Evolutionary conservation across 2,888 invertebrate species (phyloP).

Genomic region (Drosophila ustulata): DNA sequence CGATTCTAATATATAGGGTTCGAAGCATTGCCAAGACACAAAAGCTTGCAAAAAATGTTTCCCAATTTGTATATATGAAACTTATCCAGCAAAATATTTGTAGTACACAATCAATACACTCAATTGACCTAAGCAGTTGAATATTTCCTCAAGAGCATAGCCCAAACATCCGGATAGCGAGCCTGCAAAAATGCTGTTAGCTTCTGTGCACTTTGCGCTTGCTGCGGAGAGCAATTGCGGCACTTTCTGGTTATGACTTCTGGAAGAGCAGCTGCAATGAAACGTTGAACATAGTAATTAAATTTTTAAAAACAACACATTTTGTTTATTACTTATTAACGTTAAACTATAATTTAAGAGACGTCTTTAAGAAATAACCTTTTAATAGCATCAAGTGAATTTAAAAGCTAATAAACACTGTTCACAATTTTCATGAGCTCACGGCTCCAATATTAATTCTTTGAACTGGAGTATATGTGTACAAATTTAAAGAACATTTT

Average conservation of each 20-base stretch:
- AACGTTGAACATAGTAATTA: background rate
- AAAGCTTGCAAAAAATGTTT: slow-evolving; percentile 15
- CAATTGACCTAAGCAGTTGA: slow-evolving; percentile 61
- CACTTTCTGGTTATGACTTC: slow-evolving; percentile 87
- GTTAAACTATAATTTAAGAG: too few relatives aligned
- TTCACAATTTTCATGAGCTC: too few relatives aligned
- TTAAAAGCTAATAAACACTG: too few relatives aligned
- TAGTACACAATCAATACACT: slow-evolving; percentile 5
- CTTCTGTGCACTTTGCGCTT: slow-evolving; percentile 86
- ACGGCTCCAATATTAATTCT: too few relatives aligned
- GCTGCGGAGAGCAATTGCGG: slow-evolving; percentile 85
- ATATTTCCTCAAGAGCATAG: slow-evolving; percentile 85
- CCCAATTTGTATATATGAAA: slow-evolving; percentile 15
- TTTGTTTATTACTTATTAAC: too few relatives aligned
- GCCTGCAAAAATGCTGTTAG: slow-evolving; percentile 86
- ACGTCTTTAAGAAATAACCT: too few relatives aligned
- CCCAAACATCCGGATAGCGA: slow-evolving; percentile 86
- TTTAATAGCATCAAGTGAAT: too few relatives aligned
- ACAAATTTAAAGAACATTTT: too few relatives aligned
- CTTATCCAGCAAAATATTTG: slow-evolving; percentile 14
- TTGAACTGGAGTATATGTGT: too few relatives aligned
- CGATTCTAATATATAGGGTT: slow-evolving; percentile 76
- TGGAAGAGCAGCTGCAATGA: slow-evolving; percentile 83
- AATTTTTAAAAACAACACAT: too few relatives aligned
- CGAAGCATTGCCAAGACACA: slow-evolving; percentile 11